These are phyloP conservation scores for Tribolium madens DNA, from an alignment of 1,140 invertebrate species.

Conservation along the genomic window DNA sequence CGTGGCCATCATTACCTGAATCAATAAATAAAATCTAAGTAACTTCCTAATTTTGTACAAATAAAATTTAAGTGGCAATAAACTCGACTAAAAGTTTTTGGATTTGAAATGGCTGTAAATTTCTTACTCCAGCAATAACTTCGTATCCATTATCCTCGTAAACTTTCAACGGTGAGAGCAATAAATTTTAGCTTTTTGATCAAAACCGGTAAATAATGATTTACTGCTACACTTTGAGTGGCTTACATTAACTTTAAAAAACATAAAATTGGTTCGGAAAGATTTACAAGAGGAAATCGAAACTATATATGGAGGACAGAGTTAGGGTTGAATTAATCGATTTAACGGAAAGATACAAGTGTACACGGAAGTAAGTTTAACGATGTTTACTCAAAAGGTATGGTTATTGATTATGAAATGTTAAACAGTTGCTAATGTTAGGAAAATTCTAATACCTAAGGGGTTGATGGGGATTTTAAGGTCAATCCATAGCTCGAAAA, in stretches of 20 bases:
- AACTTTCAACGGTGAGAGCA: background rate
- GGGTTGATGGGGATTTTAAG: too few species aligned
- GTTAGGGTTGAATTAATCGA: background rate
- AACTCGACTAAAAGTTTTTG: background rate
- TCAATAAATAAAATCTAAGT: too few species aligned
- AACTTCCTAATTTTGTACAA: too few species aligned
- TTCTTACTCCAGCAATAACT: background rate
- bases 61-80: background rate
- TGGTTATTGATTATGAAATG: background rate
- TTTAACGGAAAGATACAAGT: background rate
- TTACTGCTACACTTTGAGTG: background rate
- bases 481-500: too few species aligned
- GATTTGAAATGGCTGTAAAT: background rate
- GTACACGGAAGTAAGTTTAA: background rate
- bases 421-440: background rate
- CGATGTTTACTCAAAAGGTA: background rate
- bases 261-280: background rate
- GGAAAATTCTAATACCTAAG: background rate
- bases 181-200: background rate
- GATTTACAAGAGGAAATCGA: background rate
- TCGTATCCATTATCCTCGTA: background rate
- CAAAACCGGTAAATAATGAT: background rate
- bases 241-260: background rate
- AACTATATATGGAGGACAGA: background rate
- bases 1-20: background rate